Percentiles rank a stretch among this genome's conserved stretches.
These are phyloP conservation scores for Nebria brevicollis DNA, from an alignment of 2,888 invertebrate species.

Conservation along the genomic window DNA sequence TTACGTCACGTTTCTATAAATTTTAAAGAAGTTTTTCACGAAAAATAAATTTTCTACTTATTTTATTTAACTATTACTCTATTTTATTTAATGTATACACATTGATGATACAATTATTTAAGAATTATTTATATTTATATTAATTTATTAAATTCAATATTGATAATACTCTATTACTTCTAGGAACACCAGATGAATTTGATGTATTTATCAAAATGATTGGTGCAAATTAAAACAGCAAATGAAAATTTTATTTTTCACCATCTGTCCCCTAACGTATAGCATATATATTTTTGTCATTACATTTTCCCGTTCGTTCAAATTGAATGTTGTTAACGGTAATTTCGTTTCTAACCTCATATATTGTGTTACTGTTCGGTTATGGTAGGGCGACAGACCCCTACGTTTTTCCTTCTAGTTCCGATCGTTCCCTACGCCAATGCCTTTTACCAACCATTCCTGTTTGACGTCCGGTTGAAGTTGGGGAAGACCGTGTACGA, in stretches of 20 bases:
- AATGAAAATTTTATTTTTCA: background rate
- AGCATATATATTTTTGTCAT: background rate
- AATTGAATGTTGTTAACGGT: slow-evolving; percentile 40
- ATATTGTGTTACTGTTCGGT: slow-evolving; percentile 40
- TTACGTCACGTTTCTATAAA: background rate
- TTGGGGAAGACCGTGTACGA: slow-evolving; percentile 3
- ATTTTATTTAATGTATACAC: no score
- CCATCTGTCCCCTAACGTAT: background rate
- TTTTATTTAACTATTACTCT: no score
- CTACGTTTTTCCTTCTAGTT: background rate
- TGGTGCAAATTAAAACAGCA: background rate
- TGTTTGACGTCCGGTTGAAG: background rate
- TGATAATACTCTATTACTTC: background rate
- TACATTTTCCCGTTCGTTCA: slow-evolving; percentile 26
- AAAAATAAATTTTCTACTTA: no score
- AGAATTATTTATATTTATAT: no score
- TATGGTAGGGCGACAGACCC: slow-evolving; percentile 18
- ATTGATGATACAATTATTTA: no score
- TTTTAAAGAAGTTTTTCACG: no score
- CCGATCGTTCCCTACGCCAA: background rate
- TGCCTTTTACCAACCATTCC: slow-evolving; percentile 3
- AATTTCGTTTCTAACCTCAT: slow-evolving; percentile 43
- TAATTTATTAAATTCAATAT: no score
- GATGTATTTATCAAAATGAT: background rate
- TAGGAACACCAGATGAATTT: background rate